phyloP scores from a whole-genome alignment of 2,797 vertebrate species.

The Xiphophorus birchmanni region DNA sequence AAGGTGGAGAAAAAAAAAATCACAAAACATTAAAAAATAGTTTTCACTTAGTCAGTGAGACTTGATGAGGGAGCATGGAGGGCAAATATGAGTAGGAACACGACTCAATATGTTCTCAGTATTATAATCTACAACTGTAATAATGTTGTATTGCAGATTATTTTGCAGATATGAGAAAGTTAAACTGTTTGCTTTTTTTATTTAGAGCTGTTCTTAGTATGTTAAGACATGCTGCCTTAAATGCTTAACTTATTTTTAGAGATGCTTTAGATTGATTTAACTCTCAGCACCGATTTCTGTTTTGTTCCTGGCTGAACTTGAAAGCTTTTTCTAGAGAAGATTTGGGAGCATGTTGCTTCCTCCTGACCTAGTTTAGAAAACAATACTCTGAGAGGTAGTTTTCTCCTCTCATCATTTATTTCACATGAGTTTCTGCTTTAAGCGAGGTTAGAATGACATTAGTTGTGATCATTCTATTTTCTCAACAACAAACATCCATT shows the following conservation, averaged over 20 bases:
- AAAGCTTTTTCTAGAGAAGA: constrained; percentile 30
- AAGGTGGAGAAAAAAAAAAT: constrained; percentile 5
- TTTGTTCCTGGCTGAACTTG: constrained; percentile 19
- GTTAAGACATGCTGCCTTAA: not conserved
- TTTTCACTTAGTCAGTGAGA: constrained; percentile 22
- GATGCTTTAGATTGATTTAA: constrained; percentile 2
- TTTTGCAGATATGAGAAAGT: not conserved
- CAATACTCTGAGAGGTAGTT: constrained; percentile 58
- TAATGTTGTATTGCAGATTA: not conserved
- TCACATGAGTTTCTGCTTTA: constrained; percentile 52
- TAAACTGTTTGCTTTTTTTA: not conserved
- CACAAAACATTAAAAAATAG: constrained; percentile 13
- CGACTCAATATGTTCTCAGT: not conserved
- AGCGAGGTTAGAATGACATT: constrained; percentile 54
- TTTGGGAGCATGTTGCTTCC: constrained; percentile 31
- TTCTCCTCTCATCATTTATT: constrained; percentile 60
- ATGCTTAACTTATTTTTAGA: not conserved
- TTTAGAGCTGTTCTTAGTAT: not conserved
- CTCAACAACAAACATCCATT: constrained; percentile 46
- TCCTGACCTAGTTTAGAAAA: constrained; percentile 69
- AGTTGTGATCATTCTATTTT: constrained; percentile 60
- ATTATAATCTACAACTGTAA: not conserved
- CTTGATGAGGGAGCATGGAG: constrained; percentile 1
- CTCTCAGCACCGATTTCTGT: not conserved
- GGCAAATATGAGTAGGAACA: constrained; percentile 10